Percentiles rank a stretch among this genome's conserved stretches.
Conservation (phyloP, 2,113 vertebrate species). For the Thalassoma bifasciatum region DNA sequence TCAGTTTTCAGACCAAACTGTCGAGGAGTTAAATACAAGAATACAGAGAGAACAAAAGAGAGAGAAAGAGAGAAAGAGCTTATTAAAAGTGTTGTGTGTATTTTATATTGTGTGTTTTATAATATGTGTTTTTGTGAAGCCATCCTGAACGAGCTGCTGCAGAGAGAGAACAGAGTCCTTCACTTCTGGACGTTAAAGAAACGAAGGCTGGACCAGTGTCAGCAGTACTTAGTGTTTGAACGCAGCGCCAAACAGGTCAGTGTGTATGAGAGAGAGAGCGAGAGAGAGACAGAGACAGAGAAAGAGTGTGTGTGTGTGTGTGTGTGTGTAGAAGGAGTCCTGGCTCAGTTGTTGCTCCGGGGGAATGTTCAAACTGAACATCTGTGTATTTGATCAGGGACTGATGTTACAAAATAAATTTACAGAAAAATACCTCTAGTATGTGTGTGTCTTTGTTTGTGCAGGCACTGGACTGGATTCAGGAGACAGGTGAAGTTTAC, state of each 20-base stretch:
- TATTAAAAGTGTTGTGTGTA: not conserved
- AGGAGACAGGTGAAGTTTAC: slow-evolving; percentile 98
- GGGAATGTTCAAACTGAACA: slow-evolving; percentile 10
- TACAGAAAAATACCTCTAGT: not conserved
- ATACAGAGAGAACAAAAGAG: no score
- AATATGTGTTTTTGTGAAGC: slow-evolving; percentile 80
- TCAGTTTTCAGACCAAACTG: no score
- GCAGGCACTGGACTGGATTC: slow-evolving; percentile 98
- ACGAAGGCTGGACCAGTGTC: slow-evolving; percentile 96
- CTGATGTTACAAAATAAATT: not conserved
- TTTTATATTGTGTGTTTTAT: not conserved
- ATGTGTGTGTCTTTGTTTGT: slow-evolving; percentile 26
- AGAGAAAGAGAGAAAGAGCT: no score
- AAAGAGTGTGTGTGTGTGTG: no score
- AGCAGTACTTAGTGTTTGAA: slow-evolving; percentile 98
- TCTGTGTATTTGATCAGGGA: slow-evolving; percentile 35
- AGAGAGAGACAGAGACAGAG: no score
- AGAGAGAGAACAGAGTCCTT: slow-evolving; percentile 96
- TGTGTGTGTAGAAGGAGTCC: not conserved
- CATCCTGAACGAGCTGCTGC: slow-evolving; percentile 97
- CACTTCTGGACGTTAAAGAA: slow-evolving; percentile 99
- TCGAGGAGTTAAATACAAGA: no score
- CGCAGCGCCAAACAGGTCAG: slow-evolving; percentile 97
- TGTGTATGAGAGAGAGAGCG: no score
- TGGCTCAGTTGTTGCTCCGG: slow-evolving; percentile 3